Evolutionary conservation across 2,113 vertebrate genomes (phyloP).

Genomic region (Typhlomys cinereus): DNA sequence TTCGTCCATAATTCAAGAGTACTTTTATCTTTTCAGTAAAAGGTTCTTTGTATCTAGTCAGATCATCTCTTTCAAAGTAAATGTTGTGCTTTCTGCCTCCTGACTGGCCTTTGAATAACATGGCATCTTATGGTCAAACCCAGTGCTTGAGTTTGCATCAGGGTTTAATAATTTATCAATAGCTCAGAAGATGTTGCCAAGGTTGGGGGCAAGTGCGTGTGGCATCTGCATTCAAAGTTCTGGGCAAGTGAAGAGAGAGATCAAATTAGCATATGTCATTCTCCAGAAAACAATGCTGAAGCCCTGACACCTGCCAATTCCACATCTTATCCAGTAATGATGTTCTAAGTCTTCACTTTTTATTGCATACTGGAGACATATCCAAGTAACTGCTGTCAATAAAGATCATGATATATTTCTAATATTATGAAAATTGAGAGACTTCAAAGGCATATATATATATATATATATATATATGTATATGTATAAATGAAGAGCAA

Average conservation of each 20-base stretch:
- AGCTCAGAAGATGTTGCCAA: slow-evolving; percentile 35
- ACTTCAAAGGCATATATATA: neutral
- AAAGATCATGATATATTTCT: slow-evolving; percentile 49
- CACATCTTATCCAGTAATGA: neutral
- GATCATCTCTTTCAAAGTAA: slow-evolving; percentile 13
- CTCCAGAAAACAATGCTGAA: slow-evolving; percentile 53
- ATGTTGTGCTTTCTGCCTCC: slow-evolving; percentile 1
- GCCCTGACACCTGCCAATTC: slow-evolving; percentile 46
- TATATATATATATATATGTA: too few species aligned
- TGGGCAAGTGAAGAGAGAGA: slow-evolving; percentile 45
- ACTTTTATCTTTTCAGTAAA: neutral
- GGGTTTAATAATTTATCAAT: slow-evolving; percentile 66
- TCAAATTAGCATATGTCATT: slow-evolving; percentile 42
- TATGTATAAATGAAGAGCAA: neutral
- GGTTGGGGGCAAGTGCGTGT: neutral
- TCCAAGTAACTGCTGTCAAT: slow-evolving; percentile 45
- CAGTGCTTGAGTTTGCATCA: slow-evolving; percentile 12
- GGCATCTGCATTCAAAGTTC: slow-evolving; percentile 50
- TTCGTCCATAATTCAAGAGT: neutral
- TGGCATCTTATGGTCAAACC: slow-evolving; percentile 8
- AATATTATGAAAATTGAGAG: slow-evolving; percentile 52
- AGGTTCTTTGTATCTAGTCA: neutral
- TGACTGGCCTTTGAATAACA: neutral
- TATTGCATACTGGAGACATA: slow-evolving; percentile 54
- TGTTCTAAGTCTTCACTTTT: slow-evolving; percentile 49